phyloP scores from a whole-genome alignment of 2,888 invertebrate species.

The Zhuqinia jingwanae region DNA sequence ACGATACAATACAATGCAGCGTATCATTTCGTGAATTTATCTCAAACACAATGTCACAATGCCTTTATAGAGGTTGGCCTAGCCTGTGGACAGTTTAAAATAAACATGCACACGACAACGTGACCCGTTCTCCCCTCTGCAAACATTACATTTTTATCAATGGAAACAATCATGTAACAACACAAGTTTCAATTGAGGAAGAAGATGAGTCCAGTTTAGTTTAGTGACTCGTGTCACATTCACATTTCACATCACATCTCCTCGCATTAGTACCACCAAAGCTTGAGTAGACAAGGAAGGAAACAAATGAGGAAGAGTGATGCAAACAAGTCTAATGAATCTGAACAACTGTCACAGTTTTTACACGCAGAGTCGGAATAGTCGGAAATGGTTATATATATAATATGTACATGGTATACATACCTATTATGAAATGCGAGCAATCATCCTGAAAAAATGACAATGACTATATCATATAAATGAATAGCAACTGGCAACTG shows the following conservation, averaged over 20 bases:
- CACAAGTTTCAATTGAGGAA: background rate
- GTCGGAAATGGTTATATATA: too few relatives aligned
- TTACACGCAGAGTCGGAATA: background rate
- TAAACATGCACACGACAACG: background rate
- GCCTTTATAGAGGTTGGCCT: background rate
- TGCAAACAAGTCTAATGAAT: background rate
- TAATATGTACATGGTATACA: background rate
- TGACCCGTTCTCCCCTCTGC: background rate
- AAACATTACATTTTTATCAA: background rate
- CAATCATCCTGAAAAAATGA: background rate
- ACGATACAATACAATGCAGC: too few relatives aligned
- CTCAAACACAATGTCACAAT: too few relatives aligned
- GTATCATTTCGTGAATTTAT: too few relatives aligned
- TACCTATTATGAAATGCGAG: background rate
- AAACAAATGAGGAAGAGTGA: background rate
- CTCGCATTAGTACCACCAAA: background rate
- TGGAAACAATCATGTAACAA: background rate
- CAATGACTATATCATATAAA: background rate
- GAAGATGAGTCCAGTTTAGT: background rate
- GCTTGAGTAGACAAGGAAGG: background rate
- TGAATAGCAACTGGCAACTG: background rate
- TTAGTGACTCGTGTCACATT: background rate
- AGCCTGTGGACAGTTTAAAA: background rate
- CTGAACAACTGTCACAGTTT: slow-evolving; percentile 2
- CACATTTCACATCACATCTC: background rate